A percentile compares a stretch with the other conserved stretches of the same genome.
These are phyloP conservation scores for Busseola fusca DNA, from an alignment of 2,888 invertebrate genomes.

Conservation along the genomic window DNA sequence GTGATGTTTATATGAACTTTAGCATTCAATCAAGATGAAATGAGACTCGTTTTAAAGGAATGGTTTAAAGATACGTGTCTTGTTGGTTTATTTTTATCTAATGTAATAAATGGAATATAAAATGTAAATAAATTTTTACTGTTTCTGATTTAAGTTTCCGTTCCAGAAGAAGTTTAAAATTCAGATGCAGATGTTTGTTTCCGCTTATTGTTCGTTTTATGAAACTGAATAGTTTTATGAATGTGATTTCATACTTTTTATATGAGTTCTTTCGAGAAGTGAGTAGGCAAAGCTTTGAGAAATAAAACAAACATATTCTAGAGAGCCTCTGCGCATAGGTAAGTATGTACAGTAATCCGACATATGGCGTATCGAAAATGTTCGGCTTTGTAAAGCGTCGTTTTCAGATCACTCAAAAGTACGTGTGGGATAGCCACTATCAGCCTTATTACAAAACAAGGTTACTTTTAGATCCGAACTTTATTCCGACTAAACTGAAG, in stretches of 20 bases:
- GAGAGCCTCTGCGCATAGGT: not conserved
- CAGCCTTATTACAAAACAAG: not conserved
- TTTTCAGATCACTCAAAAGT: not conserved
- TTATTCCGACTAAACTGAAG: not conserved
- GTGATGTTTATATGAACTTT: not conserved
- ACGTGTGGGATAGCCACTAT: not conserved
- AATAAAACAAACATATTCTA: not conserved
- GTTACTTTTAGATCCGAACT: not conserved
- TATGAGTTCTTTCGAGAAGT: not conserved
- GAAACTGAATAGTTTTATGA: constrained; percentile 26
- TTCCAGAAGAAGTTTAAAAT: constrained; percentile 17
- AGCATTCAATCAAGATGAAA: not conserved
- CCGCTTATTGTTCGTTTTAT: constrained; percentile 28
- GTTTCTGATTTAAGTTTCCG: constrained; percentile 36
- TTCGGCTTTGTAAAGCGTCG: not conserved
- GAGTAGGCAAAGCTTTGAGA: not conserved
- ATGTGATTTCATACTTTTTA: constrained; percentile 7
- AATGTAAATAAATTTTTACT: constrained; percentile 5
- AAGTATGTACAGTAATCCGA: not conserved
- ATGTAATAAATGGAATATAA: constrained; percentile 17
- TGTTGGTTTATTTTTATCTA: not conserved
- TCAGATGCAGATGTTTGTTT: constrained; percentile 30
- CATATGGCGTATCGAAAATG: not conserved
- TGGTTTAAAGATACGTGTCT: not conserved
- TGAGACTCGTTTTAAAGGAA: not conserved